phyloP scores from a whole-genome alignment of 2,888 invertebrate species.

The Parnassius smintheus region DNA sequence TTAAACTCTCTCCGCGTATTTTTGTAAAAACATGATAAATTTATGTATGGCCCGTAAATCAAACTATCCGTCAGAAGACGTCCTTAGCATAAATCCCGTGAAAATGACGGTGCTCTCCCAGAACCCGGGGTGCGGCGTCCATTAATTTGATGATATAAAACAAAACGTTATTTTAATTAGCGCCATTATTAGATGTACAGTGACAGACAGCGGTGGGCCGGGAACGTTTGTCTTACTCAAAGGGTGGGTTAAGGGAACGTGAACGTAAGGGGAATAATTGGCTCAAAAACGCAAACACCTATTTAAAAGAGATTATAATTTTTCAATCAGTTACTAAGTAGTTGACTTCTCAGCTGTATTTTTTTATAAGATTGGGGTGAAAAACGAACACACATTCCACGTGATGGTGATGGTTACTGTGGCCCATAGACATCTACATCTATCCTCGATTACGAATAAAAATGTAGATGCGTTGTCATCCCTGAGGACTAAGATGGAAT shows the following conservation, averaged over 20 bases:
- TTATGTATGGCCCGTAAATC: slow-evolving; percentile 48
- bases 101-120: slow-evolving; percentile 32
- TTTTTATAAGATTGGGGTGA: too few relatives aligned
- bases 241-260: slow-evolving; percentile 29
- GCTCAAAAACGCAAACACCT: not conserved
- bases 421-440: too few relatives aligned
- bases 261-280: slow-evolving; percentile 36
- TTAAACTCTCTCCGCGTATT: slow-evolving; percentile 10
- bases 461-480: too few relatives aligned
- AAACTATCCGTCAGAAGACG: slow-evolving; percentile 49
- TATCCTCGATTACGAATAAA: too few relatives aligned
- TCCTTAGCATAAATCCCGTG: slow-evolving; percentile 44
- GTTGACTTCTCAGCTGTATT: too few relatives aligned
- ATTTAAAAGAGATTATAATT: too few relatives aligned
- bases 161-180: slow-evolving; percentile 43
- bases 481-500: too few relatives aligned
- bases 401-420: too few relatives aligned
- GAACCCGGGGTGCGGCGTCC: slow-evolving; percentile 28
- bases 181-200: slow-evolving; percentile 39
- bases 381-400: too few relatives aligned
- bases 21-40: slow-evolving; percentile 60
- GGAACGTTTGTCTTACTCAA: slow-evolving; percentile 51
- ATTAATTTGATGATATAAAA: slow-evolving; percentile 43
- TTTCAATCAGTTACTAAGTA: too few relatives aligned
- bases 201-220: slow-evolving; percentile 38